A percentile compares a stretch with the other conserved stretches of the same genome.
phyloP scores from a whole-genome alignment of 2,797 vertebrate species.

The Crax fasciolata region DNA sequence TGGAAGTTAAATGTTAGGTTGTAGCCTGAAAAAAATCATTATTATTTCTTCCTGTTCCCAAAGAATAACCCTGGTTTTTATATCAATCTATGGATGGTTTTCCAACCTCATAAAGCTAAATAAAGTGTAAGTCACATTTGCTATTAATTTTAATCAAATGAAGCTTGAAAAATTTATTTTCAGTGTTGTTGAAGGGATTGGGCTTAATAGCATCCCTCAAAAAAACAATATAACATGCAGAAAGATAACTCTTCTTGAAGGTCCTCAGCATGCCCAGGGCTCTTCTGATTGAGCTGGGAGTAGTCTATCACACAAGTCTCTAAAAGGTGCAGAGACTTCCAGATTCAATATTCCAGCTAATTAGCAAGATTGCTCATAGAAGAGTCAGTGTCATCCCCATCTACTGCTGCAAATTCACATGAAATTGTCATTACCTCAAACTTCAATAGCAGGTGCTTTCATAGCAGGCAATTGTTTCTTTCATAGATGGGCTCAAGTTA shows the following conservation, averaged over 20 bases:
- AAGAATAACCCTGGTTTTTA: background rate
- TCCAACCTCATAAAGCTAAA: background rate
- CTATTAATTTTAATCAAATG: background rate
- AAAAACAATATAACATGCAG: background rate
- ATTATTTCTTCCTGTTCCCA: background rate
- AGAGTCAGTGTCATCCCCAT: background rate
- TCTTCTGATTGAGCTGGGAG: background rate
- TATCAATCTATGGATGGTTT: background rate
- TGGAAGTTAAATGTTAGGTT: background rate
- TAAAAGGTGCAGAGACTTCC: background rate
- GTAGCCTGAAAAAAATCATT: background rate
- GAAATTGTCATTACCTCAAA: background rate
- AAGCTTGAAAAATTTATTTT: background rate
- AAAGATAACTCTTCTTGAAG: conserved; percentile 1
- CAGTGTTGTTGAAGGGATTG: background rate
- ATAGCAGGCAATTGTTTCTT: background rate
- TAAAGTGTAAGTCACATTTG: background rate
- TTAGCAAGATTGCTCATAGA: background rate
- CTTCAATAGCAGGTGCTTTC: background rate
- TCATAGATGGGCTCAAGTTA: background rate
- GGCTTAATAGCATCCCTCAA: background rate
- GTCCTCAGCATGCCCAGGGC: background rate
- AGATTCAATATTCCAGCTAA: background rate
- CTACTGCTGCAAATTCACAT: background rate
- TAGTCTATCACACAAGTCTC: background rate